A percentile compares a stretch with the other conserved stretches of the same genome.
phyloP scores from a whole-genome alignment of 2,888 invertebrate genomes.

The Dicyrtoma fusca region DNA sequence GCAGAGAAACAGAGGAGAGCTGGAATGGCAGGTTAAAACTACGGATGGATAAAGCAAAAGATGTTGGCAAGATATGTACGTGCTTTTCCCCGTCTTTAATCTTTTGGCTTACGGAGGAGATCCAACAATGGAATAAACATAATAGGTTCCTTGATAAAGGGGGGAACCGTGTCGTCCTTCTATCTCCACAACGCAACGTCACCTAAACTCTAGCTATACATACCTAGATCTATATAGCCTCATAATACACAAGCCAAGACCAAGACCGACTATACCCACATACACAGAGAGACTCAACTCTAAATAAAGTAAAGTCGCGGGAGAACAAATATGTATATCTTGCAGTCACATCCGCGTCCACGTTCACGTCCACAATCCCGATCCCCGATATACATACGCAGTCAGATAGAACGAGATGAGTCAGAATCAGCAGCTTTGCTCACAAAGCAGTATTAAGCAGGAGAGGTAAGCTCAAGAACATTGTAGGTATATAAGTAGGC shows the following conservation, averaged over 20 bases:
- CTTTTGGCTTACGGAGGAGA: conserved; percentile 31
- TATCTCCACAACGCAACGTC: too few species aligned
- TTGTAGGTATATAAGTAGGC: too few species aligned
- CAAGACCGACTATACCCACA: too few species aligned
- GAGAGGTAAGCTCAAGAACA: conserved; percentile 2
- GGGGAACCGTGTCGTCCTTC: conserved; percentile 2
- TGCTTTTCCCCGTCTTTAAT: conserved; percentile 16
- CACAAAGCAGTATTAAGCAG: not conserved
- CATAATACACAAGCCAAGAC: not conserved
- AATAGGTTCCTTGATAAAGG: conserved; percentile 24
- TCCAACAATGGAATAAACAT: conserved; percentile 31
- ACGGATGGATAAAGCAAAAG: conserved; percentile 15
- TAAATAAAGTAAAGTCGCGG: conserved; percentile 22
- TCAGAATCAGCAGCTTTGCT: conserved; percentile 8
- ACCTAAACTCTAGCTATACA: too few species aligned
- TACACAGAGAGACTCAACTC: not conserved
- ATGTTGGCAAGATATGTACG: conserved; percentile 24
- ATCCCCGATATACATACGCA: too few species aligned
- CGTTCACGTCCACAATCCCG: too few species aligned
- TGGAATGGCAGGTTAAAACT: too few species aligned
- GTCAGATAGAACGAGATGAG: conserved; percentile 15
- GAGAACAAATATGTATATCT: not conserved
- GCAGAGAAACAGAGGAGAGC: too few species aligned
- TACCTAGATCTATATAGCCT: not conserved
- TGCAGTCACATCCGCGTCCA: not conserved